A percentile compares a stretch with the other conserved stretches of the same genome.
Conservation (phyloP, 1,140 invertebrate species). For the Hylaeus anthracinus region DNA sequence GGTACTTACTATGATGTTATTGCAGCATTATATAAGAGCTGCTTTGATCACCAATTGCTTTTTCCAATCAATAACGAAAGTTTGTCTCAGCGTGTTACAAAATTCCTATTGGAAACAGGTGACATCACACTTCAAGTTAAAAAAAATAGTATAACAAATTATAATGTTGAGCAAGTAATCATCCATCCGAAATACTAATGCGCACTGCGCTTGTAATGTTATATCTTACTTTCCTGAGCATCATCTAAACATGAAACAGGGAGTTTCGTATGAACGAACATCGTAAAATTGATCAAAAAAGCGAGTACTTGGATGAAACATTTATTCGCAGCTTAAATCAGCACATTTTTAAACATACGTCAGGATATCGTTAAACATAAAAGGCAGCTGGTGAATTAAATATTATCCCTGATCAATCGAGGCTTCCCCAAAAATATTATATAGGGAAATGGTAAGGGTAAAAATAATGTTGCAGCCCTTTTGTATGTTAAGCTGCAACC, state of each 20-base stretch:
- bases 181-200: background rate
- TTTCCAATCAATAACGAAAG: slow-evolving; percentile 7
- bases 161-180: background rate
- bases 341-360: slow-evolving; percentile 30
- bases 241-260: background rate
- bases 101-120: background rate
- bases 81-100: slow-evolving; percentile 4
- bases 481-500: slow-evolving; percentile 79
- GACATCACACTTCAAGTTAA: background rate
- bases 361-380: slow-evolving; percentile 47
- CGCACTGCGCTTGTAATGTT: slow-evolving; percentile 12
- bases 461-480: slow-evolving; percentile 78
- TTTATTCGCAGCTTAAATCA: background rate
- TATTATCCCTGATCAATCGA: slow-evolving; percentile 45
- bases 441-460: slow-evolving; percentile 54
- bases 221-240: background rate
- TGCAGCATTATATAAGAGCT: slow-evolving; percentile 19
- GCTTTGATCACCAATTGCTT: slow-evolving; percentile 70
- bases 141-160: background rate
- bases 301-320: background rate
- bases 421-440: slow-evolving; percentile 39
- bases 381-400: slow-evolving; percentile 69
- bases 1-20: slow-evolving; percentile 8
- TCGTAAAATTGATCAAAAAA: background rate
- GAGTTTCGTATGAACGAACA: background rate